phyloP scores from a whole-genome alignment of 2,797 vertebrate genomes.

The Chiroxiphia lanceolata region DNA sequence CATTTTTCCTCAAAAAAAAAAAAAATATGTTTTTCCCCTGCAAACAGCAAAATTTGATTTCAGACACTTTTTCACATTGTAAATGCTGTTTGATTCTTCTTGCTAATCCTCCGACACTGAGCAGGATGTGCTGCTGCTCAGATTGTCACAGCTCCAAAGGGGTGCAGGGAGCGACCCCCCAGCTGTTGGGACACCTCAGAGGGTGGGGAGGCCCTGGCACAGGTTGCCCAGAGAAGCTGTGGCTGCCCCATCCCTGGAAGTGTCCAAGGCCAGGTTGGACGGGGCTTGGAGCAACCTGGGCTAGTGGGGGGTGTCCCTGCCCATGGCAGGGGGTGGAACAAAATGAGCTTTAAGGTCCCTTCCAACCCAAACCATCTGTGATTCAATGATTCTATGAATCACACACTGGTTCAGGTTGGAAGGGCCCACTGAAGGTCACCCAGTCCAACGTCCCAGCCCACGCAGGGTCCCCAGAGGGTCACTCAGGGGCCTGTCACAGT shows the following conservation, averaged over 20 bases:
- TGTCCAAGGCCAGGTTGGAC: neutral
- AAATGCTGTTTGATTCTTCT: neutral
- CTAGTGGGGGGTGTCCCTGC: neutral
- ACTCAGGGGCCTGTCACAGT: neutral
- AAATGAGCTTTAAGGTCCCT: fast-evolving
- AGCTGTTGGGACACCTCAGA: neutral
- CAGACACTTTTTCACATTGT: neutral
- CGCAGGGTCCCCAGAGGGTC: neutral
- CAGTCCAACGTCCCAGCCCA: neutral
- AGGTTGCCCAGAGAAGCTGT: neutral
- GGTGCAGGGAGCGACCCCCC: neutral
- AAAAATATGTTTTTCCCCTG: neutral
- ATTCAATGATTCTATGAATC: neutral
- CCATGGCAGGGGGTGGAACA: neutral
- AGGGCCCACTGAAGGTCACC: neutral
- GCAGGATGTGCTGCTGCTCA: neutral
- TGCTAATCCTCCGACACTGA: fast-evolving
- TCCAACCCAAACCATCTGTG: neutral
- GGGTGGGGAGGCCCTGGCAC: fast-evolving
- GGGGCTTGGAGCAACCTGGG: neutral
- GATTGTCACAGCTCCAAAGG: neutral
- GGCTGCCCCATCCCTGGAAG: neutral
- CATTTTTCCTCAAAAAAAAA: neutral
- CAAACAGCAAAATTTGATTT: neutral
- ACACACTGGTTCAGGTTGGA: neutral